Base-by-base conservation (phyloP, 92 coral and sea anemone species). In the Scolanthus callimorphus region DNA sequence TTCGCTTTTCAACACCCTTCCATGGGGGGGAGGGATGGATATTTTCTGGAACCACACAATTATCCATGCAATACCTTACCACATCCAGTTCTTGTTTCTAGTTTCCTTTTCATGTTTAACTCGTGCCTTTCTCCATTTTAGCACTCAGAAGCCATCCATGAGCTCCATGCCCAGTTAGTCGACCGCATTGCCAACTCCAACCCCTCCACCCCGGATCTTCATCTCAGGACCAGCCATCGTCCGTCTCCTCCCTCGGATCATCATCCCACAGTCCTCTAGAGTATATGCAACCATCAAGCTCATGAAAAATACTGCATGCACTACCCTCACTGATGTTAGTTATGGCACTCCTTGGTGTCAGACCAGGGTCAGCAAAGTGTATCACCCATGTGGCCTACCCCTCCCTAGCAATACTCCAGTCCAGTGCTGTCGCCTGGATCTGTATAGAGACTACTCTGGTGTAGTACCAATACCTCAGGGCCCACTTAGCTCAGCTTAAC, bases 71-170 rank as follows among this genome's bases (percentile, higher is more conserved):
- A n/a, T n/a, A n/a, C n/a, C n/a, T n/a, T n/a, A n/a, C n/a, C n/a
- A n/a, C n/a, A n/a, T n/a, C n/a, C n/a, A n/a, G n/a, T n/a, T n/a
- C n/a, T n/a, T n/a, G n/a, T n/a, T n/a, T n/a, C n/a, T n/a, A n/a
- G n/a, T n/a, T n/a, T n/a, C n/a, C n/a, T n/a, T n/a, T n/a, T n/a
- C n/a, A n/a, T n/a, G n/a, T n/a, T n/a, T n/a, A n/a, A n/a, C n/a
- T n/a, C n/a, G n/a, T n/a, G n/a, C n/a, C n/a, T n/a, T n/a, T n/a
- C 49, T n/a, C n/a, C n/a, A n/a, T 53, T 63, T 4, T 60, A 89
- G 96, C 91, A 85, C 63, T 73, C 84, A 43, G 99, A 94, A 58
- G 81, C 77, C 19, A 73, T 89, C 54, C 95, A 89, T 27, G 99
- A 94, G 45, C 81, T 91, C 11, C 99, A 94, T 59, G 82, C 87